Conservation (phyloP, 2,888 invertebrate species). For the Pinctada fucata region DNA sequence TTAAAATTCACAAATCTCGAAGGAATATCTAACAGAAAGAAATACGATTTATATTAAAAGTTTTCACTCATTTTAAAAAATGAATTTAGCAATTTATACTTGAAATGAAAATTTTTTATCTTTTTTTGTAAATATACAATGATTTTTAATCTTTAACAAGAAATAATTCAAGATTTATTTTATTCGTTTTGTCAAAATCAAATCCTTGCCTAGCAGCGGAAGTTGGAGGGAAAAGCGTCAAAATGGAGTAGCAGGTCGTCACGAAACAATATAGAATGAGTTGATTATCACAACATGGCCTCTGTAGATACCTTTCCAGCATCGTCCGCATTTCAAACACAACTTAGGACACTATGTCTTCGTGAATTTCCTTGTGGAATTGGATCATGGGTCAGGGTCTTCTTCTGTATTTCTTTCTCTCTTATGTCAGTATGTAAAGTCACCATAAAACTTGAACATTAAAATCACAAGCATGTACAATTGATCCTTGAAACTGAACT, state of each 20-base stretch:
- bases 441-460: not conserved
- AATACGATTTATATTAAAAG: no score
- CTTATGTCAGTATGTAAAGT: not conserved
- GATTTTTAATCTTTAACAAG: no score
- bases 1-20: no score
- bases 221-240: conserved; percentile 56
- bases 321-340: conserved; percentile 69
- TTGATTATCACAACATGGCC: conserved; percentile 41
- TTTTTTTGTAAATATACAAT: no score
- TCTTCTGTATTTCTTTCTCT: no score
- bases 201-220: conserved; percentile 51
- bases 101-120: no score
- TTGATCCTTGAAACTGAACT: no score
- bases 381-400: conserved; percentile 74
- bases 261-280: conserved; percentile 42
- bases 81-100: no score
- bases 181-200: not conserved
- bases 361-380: conserved; percentile 75
- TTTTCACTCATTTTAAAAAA: no score
- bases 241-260: conserved; percentile 62
- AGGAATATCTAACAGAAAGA: no score
- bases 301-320: conserved; percentile 52
- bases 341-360: conserved; percentile 70
- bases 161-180: no score
- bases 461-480: no score